Conservation (phyloP, 2,113 vertebrate species). For the Sakesphorus luctuosus region DNA sequence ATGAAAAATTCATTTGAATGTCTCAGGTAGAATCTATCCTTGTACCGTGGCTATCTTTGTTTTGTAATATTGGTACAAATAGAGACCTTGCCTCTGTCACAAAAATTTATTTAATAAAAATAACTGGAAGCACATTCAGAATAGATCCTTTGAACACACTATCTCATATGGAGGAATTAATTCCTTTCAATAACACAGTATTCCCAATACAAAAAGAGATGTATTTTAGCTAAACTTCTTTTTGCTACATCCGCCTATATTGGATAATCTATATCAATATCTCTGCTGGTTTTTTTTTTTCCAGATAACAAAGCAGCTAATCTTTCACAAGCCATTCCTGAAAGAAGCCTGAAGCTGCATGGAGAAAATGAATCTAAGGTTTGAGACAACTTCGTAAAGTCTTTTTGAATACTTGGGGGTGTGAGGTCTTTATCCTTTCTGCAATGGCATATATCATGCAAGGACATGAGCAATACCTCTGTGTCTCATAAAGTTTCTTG, state of each 20-base stretch:
- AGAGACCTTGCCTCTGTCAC: background rate
- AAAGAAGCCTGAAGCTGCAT: background rate
- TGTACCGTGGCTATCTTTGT: background rate
- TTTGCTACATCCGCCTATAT: background rate
- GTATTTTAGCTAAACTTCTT: background rate
- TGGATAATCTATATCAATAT: background rate
- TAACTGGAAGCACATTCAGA: background rate
- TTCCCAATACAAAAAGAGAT: background rate
- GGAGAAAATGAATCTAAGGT: conserved; percentile 46
- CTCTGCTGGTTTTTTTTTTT: background rate
- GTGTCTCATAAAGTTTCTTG: background rate
- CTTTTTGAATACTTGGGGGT: background rate
- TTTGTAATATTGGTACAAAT: background rate
- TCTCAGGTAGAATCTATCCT: background rate
- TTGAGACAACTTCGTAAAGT: conserved; percentile 18
- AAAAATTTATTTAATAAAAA: background rate
- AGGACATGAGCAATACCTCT: background rate
- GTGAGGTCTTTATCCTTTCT: background rate
- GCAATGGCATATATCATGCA: background rate
- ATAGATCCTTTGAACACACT: background rate
- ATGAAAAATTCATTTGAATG: background rate
- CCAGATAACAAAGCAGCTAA: conserved; percentile 17
- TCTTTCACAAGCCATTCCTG: background rate
- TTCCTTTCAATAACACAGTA: background rate
- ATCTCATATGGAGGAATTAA: background rate